A percentile compares a stretch with the other conserved stretches of the same genome.
Evolutionary conservation across 2,113 vertebrate species (phyloP).

Genomic region (Cranoglanis bouderius): DNA sequence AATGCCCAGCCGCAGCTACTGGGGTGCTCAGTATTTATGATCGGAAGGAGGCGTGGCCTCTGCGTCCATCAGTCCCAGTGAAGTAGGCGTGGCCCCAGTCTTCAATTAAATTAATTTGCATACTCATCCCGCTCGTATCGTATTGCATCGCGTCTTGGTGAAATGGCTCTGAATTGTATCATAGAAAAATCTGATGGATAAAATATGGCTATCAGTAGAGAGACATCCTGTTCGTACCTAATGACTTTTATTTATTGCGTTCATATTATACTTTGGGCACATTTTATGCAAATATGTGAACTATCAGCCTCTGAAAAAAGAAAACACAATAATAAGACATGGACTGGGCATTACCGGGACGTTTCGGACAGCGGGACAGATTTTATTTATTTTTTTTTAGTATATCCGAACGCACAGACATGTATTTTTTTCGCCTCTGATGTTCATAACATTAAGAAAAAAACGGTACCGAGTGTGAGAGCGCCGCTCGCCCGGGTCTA

Average conservation of each 20-base stretch:
- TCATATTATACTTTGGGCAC: background rate
- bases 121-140: background rate
- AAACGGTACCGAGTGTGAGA: background rate
- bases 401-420: background rate
- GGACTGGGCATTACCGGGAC: background rate
- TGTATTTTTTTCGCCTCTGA: background rate
- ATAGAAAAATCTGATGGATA: too few species aligned
- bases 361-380: background rate
- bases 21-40: background rate
- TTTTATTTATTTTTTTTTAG: too few species aligned
- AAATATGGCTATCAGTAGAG: too few species aligned
- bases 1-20: background rate
- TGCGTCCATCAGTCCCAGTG: background rate
- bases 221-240: background rate
- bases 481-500: background rate
- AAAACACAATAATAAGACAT: background rate
- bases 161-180: background rate
- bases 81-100: background rate
- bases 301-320: background rate
- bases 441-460: background rate
- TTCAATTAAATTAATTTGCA: background rate
- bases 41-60: background rate
- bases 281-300: background rate
- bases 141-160: background rate
- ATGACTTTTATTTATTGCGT: background rate